A percentile compares a stretch with the other conserved stretches of the same genome.
These are phyloP conservation scores for Phasianus colchicus DNA, from an alignment of 2,113 vertebrate species.

Conservation along the genomic window DNA sequence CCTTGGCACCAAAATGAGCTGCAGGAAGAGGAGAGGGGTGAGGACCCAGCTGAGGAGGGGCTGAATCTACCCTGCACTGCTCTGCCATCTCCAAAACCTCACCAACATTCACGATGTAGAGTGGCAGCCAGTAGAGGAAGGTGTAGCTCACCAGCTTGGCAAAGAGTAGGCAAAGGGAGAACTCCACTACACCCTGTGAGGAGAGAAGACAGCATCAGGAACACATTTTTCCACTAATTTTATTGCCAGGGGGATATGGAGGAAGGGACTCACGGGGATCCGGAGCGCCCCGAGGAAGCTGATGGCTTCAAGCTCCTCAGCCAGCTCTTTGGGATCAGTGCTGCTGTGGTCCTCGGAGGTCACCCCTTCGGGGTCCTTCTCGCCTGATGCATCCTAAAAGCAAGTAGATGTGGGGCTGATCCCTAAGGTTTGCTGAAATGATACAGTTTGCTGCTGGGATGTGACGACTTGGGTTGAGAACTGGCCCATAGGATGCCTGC, in stretches of 20 bases:
- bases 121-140: slow-evolving; percentile 97
- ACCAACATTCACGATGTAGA: slow-evolving; percentile 96
- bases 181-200: slow-evolving; percentile 92
- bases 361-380: slow-evolving; percentile 63
- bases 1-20: slow-evolving; percentile 92
- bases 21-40: background rate
- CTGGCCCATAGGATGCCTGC: background rate
- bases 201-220: background rate
- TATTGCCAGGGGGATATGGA: background rate
- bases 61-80: background rate
- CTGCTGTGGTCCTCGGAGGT: slow-evolving; percentile 8
- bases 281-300: slow-evolving; percentile 89
- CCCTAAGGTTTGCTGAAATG: background rate
- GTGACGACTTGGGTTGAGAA: background rate
- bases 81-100: slow-evolving; percentile 41
- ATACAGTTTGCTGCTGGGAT: accelerated
- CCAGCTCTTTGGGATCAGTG: slow-evolving; percentile 34
- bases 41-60: background rate
- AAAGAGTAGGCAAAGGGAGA: slow-evolving; percentile 95
- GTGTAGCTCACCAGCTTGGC: slow-evolving; percentile 99
- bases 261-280: slow-evolving; percentile 87
- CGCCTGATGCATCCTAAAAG: slow-evolving; percentile 56
- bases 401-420: background rate
- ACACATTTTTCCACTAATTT: background rate
- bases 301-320: slow-evolving; percentile 83